Percentiles rank a stretch among this genome's conserved stretches.
Conservation (phyloP, 2,113 vertebrate species). For the Galemys pyrenaicus region DNA sequence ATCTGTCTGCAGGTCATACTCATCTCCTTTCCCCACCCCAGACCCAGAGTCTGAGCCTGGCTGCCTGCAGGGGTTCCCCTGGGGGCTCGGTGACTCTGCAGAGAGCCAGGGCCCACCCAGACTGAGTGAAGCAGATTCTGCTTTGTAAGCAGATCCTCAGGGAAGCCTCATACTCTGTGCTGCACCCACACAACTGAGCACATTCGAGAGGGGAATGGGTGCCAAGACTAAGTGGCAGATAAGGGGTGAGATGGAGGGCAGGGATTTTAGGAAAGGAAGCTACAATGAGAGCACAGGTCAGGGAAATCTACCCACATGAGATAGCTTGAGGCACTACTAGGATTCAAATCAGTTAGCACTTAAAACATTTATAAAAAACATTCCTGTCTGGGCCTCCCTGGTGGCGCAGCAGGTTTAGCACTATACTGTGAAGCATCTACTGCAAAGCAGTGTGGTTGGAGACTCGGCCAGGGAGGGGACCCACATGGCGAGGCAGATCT, state of each 20-base stretch:
- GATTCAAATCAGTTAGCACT: background rate
- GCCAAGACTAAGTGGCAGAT: background rate
- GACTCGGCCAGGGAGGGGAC: no score
- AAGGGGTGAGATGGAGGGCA: background rate
- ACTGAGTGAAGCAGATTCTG: background rate
- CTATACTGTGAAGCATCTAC: no score
- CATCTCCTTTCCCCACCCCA: background rate
- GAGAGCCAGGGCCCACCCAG: background rate
- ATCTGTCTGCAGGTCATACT: background rate
- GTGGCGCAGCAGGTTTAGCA: no score
- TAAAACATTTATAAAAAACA: no score
- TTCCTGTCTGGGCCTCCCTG: no score
- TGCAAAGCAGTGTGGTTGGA: no score
- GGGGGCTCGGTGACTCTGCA: background rate
- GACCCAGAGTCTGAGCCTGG: no score
- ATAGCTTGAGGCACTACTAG: background rate
- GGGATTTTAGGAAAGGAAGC: background rate
- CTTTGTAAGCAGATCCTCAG: background rate
- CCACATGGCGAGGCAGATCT: no score
- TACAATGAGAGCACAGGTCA: no score
- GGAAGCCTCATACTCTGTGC: background rate
- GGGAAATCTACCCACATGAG: background rate
- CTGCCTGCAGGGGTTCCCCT: background rate
- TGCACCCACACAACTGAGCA: no score
- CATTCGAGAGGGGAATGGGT: background rate